Evolutionary conservation across 1,140 invertebrate species (phyloP).

Genomic region (Leptinotarsa defecta): DNA sequence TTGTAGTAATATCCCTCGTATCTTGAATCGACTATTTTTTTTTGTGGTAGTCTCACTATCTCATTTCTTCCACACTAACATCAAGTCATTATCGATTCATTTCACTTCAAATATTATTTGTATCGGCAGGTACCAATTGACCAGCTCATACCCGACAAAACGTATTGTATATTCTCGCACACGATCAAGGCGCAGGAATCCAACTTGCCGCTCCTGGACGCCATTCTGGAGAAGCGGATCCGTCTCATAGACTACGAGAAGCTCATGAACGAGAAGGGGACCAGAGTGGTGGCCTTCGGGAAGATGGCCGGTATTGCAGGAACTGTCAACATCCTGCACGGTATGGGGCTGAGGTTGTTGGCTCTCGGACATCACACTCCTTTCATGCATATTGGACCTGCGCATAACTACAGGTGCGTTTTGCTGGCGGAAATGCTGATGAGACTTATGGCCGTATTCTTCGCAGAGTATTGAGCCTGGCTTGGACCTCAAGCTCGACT

Average conservation of each 20-base stretch:
- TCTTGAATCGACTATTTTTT: too few species aligned
- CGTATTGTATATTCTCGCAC: slow-evolving; percentile 98
- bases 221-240: slow-evolving; percentile 93
- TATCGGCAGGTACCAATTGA: slow-evolving; percentile 79
- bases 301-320: slow-evolving; percentile 98
- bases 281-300: slow-evolving; percentile 96
- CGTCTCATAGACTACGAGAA: slow-evolving; percentile 97
- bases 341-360: slow-evolving; percentile 88
- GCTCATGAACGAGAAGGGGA: slow-evolving; percentile 86
- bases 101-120: too few species aligned
- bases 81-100: too few species aligned
- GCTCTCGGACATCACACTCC: slow-evolving; percentile 98
- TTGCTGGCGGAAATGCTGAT: too few species aligned
- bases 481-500: too few species aligned
- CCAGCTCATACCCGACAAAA: slow-evolving; percentile 90
- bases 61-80: too few species aligned
- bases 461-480: too few species aligned
- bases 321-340: slow-evolving; percentile 98
- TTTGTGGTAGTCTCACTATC: too few species aligned
- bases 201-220: slow-evolving; percentile 97
- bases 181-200: slow-evolving; percentile 98
- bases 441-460: too few species aligned
- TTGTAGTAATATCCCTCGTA: too few species aligned
- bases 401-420: slow-evolving; percentile 95
- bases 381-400: slow-evolving; percentile 94